Evolutionary conservation across 2,797 vertebrate species (phyloP).

Genomic region (Lemur catta): DNA sequence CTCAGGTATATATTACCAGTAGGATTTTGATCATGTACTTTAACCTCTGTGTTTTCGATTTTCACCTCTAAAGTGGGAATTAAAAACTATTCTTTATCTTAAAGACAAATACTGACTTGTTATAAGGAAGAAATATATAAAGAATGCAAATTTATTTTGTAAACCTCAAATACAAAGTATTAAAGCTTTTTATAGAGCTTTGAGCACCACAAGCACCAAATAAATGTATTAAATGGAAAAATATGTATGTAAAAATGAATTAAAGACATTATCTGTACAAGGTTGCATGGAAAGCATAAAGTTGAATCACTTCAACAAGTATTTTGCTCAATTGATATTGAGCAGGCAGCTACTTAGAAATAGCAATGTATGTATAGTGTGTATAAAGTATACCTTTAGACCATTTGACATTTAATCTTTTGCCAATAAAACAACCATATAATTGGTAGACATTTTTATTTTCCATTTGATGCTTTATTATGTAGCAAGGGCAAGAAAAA

Average conservation of each 20-base stretch:
- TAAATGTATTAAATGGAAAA: background rate
- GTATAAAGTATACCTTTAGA: background rate
- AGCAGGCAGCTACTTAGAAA: background rate
- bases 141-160: background rate
- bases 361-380: background rate
- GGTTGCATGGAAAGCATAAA: background rate
- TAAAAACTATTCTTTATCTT: background rate
- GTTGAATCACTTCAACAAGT: background rate
- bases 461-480: slow-evolving; percentile 8
- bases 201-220: background rate
- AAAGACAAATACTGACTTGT: background rate
- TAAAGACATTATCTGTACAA: background rate
- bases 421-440: background rate
- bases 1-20: too few relatives aligned
- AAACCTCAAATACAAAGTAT: background rate
- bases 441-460: background rate
- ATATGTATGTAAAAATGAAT: background rate
- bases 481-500: background rate
- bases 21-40: background rate
- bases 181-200: background rate
- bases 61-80: background rate
- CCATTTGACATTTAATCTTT: background rate
- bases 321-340: background rate
- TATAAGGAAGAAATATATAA: background rate
- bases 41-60: background rate